Percentiles rank a stretch among this genome's conserved stretches.
Conservation (phyloP, 2,888 invertebrate species). For the Drosophila suboccidentalis region DNA sequence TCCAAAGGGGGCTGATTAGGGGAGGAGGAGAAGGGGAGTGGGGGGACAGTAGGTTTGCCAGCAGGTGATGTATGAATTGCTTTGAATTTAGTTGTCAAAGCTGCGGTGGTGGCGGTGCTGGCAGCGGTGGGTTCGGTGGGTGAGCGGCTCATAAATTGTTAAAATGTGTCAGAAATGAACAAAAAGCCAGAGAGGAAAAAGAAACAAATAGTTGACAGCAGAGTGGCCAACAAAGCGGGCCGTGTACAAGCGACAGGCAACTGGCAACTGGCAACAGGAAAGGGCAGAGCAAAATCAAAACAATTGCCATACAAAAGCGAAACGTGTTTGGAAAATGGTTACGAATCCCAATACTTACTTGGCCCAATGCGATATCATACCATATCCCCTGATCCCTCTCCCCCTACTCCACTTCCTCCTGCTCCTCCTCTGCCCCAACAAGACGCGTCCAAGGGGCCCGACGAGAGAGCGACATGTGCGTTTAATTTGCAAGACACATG, state of each 20-base stretch:
- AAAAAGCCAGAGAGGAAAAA: slow-evolving; percentile 50
- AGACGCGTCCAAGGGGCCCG: slow-evolving; percentile 20
- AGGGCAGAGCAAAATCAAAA: slow-evolving; percentile 66
- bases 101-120: slow-evolving; percentile 15
- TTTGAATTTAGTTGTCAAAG: slow-evolving; percentile 84
- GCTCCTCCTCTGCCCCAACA: background rate
- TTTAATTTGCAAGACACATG: slow-evolving; percentile 84
- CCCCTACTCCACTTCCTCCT: background rate
- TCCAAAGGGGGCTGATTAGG: slow-evolving; percentile 26
- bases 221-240: slow-evolving; percentile 62
- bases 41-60: slow-evolving; percentile 11
- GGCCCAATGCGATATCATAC: background rate
- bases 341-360: slow-evolving; percentile 24
- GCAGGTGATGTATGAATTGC: slow-evolving; percentile 80
- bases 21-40: slow-evolving; percentile 6
- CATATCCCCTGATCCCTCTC: background rate
- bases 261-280: slow-evolving; percentile 50
- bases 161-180: slow-evolving; percentile 72
- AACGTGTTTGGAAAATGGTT: slow-evolving; percentile 49
- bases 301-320: slow-evolving; percentile 62
- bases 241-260: slow-evolving; percentile 34
- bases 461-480: slow-evolving; percentile 76
- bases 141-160: slow-evolving; percentile 79
- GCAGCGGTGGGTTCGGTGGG: slow-evolving; percentile 23
- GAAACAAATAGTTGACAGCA: slow-evolving; percentile 47